Base-by-base conservation (phyloP, 2,797 vertebrate species). In the Poeciliopsis turneri region DNA sequence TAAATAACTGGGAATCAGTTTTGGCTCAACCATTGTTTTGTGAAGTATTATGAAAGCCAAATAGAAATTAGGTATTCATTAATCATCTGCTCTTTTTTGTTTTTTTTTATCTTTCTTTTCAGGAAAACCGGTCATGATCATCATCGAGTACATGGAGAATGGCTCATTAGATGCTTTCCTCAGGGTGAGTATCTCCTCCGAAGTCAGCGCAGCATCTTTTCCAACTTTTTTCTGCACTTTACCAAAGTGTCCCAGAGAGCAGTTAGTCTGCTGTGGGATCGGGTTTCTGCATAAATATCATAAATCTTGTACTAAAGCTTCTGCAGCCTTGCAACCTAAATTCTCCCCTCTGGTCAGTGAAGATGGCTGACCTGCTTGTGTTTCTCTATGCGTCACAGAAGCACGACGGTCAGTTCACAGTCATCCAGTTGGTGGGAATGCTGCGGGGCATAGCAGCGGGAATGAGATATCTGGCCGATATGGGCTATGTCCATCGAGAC, bases 91-190 rank as follows among this genome's bases (percentile, higher is more conserved):
- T 79, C 82, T 80, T 61, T 74, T 51, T 43, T 84, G n/a, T n/a
- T n/a, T n/a, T n/a, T n/a, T n/a, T n/a, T n/a, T n/a, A n/a, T 72
- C 36, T 93, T 49, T 75, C 45, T 80, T 69, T 53, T 84, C 94
- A 99, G 98, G 98, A 84, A 99, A 99, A 91, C 98, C 98, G 20
- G 97, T 99, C 89, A 99, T 99, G 98, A 99, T 99, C 92, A 97
- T 99, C 93, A 99, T 99, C 90, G 98, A 99, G 96, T 99, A 98
- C 91, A 99, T 99, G 98, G 98, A 99, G 92, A 99, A 99, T 79
- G 98, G 98, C 90, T 97, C 98, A 83, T 96, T 99, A 92, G 98
- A 99, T 84, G 96, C 97, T 72, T 99, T 99, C 96, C 98, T 99
- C 95, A 97, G 98, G 95, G 98, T 99, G 88, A 96, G 97, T 95